Evolutionary conservation across 1,140 invertebrate genomes (phyloP).

Genomic region (Saccostrea glomerata): DNA sequence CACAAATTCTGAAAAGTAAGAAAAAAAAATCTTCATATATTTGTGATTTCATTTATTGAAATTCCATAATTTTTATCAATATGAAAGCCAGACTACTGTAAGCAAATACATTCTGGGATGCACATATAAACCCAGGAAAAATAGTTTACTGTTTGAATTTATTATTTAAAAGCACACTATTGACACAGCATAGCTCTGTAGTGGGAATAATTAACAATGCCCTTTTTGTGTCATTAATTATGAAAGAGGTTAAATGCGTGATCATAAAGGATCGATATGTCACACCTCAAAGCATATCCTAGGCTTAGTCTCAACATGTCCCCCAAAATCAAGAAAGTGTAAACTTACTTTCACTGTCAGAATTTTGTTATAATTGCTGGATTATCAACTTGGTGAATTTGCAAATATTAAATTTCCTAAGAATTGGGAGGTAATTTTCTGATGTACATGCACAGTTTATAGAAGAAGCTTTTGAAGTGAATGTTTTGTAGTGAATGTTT

Average conservation of each 20-base stretch:
- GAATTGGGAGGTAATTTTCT: background rate
- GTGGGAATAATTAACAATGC: background rate
- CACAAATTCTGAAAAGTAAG: no score
- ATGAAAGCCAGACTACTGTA: no score
- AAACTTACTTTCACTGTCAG: background rate
- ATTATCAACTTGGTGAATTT: background rate
- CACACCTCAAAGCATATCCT: background rate
- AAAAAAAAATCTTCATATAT: no score
- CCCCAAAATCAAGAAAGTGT: background rate
- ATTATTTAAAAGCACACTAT: background rate
- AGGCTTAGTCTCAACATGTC: background rate
- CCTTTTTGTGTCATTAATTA: constrained; percentile 20
- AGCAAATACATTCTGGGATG: no score
- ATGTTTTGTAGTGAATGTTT: background rate
- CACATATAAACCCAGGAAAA: background rate
- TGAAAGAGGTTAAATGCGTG: constrained; percentile 8
- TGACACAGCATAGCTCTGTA: background rate
- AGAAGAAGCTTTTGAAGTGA: background rate
- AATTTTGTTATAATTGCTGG: background rate
- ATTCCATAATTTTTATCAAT: no score
- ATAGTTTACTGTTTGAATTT: background rate
- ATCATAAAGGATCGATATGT: background rate
- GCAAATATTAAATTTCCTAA: background rate
- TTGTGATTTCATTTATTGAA: no score
- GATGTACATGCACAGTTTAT: background rate